Conservation (phyloP, 1,140 invertebrate species). For the Zelostemma sp. region DNA sequence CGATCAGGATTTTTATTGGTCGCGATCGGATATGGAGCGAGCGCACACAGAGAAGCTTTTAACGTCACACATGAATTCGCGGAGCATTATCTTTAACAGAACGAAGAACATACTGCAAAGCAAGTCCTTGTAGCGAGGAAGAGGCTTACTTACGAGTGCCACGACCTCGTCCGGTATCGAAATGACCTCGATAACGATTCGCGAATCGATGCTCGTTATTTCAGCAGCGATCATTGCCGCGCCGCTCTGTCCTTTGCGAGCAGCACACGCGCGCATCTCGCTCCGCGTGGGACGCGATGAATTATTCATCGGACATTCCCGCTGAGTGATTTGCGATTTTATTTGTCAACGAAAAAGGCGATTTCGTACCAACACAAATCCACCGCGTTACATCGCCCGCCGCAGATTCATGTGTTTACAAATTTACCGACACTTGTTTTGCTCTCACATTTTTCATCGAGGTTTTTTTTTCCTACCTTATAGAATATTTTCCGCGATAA, state of each 20-base stretch:
- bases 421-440: not conserved
- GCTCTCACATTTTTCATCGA: too few relatives aligned
- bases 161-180: slow-evolving; percentile 43
- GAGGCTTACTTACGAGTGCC: slow-evolving; percentile 33
- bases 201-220: slow-evolving; percentile 41
- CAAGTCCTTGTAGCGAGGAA: slow-evolving; percentile 38
- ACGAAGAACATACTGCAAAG: slow-evolving; percentile 12
- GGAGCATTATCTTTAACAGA: slow-evolving; percentile 34
- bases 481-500: not conserved
- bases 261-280: slow-evolving; percentile 30
- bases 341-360: slow-evolving; percentile 34
- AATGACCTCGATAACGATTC: slow-evolving; percentile 48
- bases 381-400: not conserved
- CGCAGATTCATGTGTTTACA: not conserved
- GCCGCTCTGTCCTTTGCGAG: slow-evolving; percentile 42
- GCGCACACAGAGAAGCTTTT: slow-evolving; percentile 19
- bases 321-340: slow-evolving; percentile 51
- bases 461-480: too few relatives aligned
- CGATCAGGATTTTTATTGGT: slow-evolving; percentile 5
- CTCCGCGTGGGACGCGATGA: slow-evolving; percentile 38
- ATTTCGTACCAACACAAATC: slow-evolving; percentile 11
- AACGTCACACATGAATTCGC: slow-evolving; percentile 22
- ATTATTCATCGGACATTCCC: slow-evolving; percentile 42
- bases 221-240: slow-evolving; percentile 22
- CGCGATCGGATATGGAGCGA: slow-evolving; percentile 31